These are phyloP conservation scores for Euzophera pinguis DNA, from an alignment of 2,888 invertebrate genomes.

Conservation along the genomic window DNA sequence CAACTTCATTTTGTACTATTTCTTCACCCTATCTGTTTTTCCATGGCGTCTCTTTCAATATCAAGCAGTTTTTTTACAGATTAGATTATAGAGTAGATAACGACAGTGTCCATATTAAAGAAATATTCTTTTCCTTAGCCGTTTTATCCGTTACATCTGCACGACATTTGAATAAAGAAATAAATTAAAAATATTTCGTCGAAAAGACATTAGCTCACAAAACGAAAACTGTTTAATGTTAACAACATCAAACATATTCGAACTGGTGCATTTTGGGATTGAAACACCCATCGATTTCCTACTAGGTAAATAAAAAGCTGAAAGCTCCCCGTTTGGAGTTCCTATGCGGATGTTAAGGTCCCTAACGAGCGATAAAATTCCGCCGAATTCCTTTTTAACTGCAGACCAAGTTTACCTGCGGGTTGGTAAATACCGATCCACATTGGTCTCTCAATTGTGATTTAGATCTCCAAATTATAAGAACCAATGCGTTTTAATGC, in stretches of 20 bases:
- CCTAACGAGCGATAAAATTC: slow-evolving; percentile 75
- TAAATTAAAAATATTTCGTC: too few relatives aligned
- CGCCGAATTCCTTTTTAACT: slow-evolving; percentile 69
- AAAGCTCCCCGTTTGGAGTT: slow-evolving; percentile 26
- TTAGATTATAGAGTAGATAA: too few relatives aligned
- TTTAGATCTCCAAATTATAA: slow-evolving; percentile 61
- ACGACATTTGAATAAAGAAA: too few relatives aligned
- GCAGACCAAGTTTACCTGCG: slow-evolving; percentile 71
- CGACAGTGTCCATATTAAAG: too few relatives aligned
- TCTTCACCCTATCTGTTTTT: too few relatives aligned
- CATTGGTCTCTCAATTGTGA: slow-evolving; percentile 66
- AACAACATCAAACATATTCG: neutral
- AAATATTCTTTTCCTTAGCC: too few relatives aligned
- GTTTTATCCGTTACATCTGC: too few relatives aligned
- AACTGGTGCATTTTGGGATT: neutral
- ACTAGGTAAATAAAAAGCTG: slow-evolving; percentile 36
- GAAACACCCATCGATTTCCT: slow-evolving; percentile 40
- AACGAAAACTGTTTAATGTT: neutral
- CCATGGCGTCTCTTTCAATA: too few relatives aligned
- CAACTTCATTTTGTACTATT: too few relatives aligned
- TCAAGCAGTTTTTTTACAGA: too few relatives aligned
- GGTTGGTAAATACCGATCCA: slow-evolving; percentile 71
- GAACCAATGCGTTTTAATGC: slow-evolving; percentile 44
- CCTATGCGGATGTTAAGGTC: slow-evolving; percentile 52
- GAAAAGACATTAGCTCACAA: too few relatives aligned